Evolutionary conservation across 2,888 invertebrate genomes (phyloP), one percentile per base, ranked within the genome.

Genomic region (Phaedon cochleariae): DNA sequence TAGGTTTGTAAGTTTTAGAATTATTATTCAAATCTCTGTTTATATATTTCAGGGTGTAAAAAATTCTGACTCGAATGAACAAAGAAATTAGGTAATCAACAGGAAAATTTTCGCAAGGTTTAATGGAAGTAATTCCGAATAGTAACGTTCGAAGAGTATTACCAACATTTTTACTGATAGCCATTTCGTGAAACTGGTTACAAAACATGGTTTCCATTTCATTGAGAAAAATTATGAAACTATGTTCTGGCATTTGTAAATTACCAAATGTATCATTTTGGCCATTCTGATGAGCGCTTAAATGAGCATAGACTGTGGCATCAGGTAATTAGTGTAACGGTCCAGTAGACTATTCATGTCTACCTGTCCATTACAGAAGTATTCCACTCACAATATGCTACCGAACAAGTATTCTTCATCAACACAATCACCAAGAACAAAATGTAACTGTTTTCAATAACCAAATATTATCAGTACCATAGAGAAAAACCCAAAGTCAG

Each of bases 261-360:
- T 51, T 51, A 51, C 22, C 51, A 18, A 51, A 51, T 51, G 26
- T 26, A 51, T 51, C 26, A 51, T 51, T 51, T 51, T 51, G 26
- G 22, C 15, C 26, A 51, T 51, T 51, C 51, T 51, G 51, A 26
- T 51, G 22, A 7, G 51, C 51, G 20, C 26, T 51, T 12, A 51
- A 51, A 22, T 51, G 29, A 29, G 51, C 51, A 51, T 51, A 52
- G 26, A 52, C 15, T 52, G 52, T 17, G 45, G 7, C 15, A 45
- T 45, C 26, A 26, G 26, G 4, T 26, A 26, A 26, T 26, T n/a
- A n/a, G n/a, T n/a, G n/a, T n/a, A n/a, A n/a, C n/a, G n/a, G n/a
- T n/a, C n/a, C n/a, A n/a, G n/a, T n/a, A n/a, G n/a, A n/a, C n/a
- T n/a, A n/a, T n/a, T n/a, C n/a, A n/a, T n/a, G n/a, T n/a, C n/a